Evolutionary conservation across 2,888 invertebrate species (phyloP), one percentile per base, ranked within the genome.

Genomic region (Agrotis segetum): DNA sequence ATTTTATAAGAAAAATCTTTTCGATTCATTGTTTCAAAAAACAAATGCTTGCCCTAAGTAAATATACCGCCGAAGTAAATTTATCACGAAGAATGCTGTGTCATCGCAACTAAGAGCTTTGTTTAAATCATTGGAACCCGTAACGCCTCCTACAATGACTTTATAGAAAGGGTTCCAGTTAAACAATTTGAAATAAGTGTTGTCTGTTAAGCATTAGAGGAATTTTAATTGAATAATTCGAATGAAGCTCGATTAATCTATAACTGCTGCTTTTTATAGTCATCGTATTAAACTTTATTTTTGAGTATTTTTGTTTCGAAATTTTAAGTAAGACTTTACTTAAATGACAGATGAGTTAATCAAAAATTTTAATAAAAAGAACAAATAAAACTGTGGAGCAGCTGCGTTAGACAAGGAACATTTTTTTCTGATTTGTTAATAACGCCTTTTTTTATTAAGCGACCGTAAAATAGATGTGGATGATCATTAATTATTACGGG

Each of bases 401-500:
- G 94, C 93, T 95, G 94, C 87, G 85, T 88, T 87, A 82, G 84
- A 88, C 83, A 83, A 81, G 74, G 81, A 88, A 85, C 79, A 85
- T 87, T 87, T 71, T 82, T 89, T 88, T 89, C 85, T 91, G 89
- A 93, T 93, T 93, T 91, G 91, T 92, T 94, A 93, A 92, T 92
- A 92, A 91, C 89, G 83, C 81, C 77, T 88, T 93, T 94, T 74
- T 94, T 91, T 88, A 87, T 77, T 87, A 88, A 88, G 87, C 89
- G 91, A 92, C 94, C 95, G 93, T 96, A 93, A 94, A 95, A 96
- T 94, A 93, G 93, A 93, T 90, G 90, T 90, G 92, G 92, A 90
- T 88, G 91, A 92, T 93, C 95, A 94, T 95, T 95, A 95, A 95
- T 95, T 95, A 95, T 93, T 89, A 86, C 83, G 72, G 88, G 88